phyloP scores from a whole-genome alignment of 2,797 vertebrate species.

The Gambusia yucatana region DNA sequence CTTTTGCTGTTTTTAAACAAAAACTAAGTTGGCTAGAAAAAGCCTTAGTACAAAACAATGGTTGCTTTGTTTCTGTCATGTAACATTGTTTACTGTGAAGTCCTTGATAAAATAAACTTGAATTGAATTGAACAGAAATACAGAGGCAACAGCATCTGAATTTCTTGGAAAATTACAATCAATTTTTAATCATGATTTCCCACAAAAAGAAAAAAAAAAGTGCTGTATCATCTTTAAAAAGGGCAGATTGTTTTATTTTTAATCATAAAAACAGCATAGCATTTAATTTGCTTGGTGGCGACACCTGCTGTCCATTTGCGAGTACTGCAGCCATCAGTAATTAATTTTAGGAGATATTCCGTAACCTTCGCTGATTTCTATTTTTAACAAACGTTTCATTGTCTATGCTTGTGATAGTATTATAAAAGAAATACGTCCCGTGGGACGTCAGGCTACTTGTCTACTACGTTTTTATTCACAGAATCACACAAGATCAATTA shows the following conservation, averaged over 20 bases:
- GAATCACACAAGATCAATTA: not conserved
- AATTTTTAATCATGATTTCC: not conserved
- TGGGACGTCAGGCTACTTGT: not conserved
- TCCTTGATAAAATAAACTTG: too few relatives aligned
- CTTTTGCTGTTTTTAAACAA: too few relatives aligned
- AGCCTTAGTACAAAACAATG: too few relatives aligned
- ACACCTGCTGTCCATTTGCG: constrained; percentile 60
- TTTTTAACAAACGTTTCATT: not conserved
- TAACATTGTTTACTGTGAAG: too few relatives aligned
- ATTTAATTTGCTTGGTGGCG: constrained; percentile 49
- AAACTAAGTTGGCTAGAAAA: too few relatives aligned
- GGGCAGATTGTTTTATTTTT: not conserved
- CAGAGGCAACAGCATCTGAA: not conserved
- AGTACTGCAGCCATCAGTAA: constrained; percentile 37
- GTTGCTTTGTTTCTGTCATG: too few relatives aligned
- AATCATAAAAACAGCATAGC: not conserved
- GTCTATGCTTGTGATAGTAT: not conserved
- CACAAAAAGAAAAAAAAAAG: not conserved
- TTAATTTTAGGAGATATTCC: constrained; percentile 2
- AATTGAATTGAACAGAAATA: too few relatives aligned
- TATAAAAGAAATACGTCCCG: not conserved
- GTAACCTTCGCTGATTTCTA: constrained; percentile 10
- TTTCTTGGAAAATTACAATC: not conserved
- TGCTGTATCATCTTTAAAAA: not conserved
- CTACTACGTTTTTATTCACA: constrained; percentile 4